Percentiles rank a stretch among this genome's conserved stretches.
Evolutionary conservation across 2,113 vertebrate genomes (phyloP).

Genomic region (Cyprinus carpio): DNA sequence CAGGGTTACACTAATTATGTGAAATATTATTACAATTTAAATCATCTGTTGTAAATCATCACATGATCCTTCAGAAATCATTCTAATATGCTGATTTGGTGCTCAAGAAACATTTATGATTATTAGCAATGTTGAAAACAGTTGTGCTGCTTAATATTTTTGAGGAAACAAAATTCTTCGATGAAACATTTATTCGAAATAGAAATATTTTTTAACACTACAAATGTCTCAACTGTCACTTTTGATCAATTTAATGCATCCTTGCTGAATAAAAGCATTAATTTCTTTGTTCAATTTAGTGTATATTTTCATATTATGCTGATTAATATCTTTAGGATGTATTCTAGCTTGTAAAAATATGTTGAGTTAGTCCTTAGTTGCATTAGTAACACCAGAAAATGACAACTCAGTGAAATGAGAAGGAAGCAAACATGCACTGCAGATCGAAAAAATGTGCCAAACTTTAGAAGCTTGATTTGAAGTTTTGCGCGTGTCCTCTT

Average conservation of each 20-base stretch:
- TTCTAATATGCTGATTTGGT: not conserved
- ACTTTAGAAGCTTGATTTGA: slow-evolving; percentile 51
- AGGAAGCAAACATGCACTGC: slow-evolving; percentile 24
- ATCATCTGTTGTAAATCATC: not conserved
- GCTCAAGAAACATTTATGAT: too few relatives aligned
- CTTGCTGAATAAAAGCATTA: too few relatives aligned
- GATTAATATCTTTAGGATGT: too few relatives aligned
- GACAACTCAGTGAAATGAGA: not conserved
- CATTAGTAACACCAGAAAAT: not conserved
- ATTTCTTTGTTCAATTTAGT: not conserved
- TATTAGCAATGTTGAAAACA: not conserved
- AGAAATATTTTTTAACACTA: too few relatives aligned
- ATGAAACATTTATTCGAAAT: too few relatives aligned
- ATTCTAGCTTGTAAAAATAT: not conserved
- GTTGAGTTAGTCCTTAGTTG: not conserved
- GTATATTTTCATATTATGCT: not conserved
- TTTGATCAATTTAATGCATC: too few relatives aligned
- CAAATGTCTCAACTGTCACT: too few relatives aligned
- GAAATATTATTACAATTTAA: not conserved
- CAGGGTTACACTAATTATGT: not conserved
- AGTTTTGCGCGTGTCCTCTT: slow-evolving; percentile 57
- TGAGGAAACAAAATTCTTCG: too few relatives aligned
- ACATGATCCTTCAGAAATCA: not conserved
- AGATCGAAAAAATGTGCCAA: slow-evolving; percentile 44
- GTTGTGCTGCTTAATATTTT: not conserved